Evolutionary conservation across 2,797 vertebrate species (phyloP), one percentile per base, ranked within the genome.

Genomic region (Silurus lanzhouensis): DNA sequence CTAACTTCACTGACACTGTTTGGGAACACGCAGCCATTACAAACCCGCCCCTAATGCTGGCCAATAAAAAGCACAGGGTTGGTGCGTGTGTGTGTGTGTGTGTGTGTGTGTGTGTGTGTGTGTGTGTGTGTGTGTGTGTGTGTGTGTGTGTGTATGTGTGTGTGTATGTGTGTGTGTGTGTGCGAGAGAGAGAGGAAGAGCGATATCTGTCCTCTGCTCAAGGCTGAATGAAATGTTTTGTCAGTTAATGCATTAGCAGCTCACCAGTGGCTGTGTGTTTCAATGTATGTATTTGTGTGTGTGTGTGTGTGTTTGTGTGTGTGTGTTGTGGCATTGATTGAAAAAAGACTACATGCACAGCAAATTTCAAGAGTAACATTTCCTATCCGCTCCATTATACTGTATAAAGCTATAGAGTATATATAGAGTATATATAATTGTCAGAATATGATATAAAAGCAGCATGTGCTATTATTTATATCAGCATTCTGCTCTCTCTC

Each of bases 51-150:
- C 71, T 83, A 25, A 52, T n/a, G n/a, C 46, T 44, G 67, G 58
- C 82, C 82, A 83, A 83, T 83, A 63, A 86, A 83, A 86, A 80
- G 27, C 74, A 27, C 31, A 52, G 48, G 48, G 67, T 31, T 58
- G 31, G 48, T 31, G 14, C 52, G 15, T 27, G 46, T 61, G 85
- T 81, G 82, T 61, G 78, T 74, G 77, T 67, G 81, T 84, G 80
- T 64, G 71, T 61, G 38, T 83, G 64, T 79, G 81, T 66, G 82
- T 85, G 52, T 76, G 52, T 58, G 85, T 60, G 38, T 83, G 64
- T 79, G 66, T 79, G 81, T 64, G 38, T 82, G 64, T 76, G 81
- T 44, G 27, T 82, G 66, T 79, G 81, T 64, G 83, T 83, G 72
- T 31, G 14, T 60, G 14, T 25, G 44, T 61, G 85, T 81, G 27